Conservation (phyloP, 2,113 vertebrate genomes). For the Ardeotis arabs region DNA sequence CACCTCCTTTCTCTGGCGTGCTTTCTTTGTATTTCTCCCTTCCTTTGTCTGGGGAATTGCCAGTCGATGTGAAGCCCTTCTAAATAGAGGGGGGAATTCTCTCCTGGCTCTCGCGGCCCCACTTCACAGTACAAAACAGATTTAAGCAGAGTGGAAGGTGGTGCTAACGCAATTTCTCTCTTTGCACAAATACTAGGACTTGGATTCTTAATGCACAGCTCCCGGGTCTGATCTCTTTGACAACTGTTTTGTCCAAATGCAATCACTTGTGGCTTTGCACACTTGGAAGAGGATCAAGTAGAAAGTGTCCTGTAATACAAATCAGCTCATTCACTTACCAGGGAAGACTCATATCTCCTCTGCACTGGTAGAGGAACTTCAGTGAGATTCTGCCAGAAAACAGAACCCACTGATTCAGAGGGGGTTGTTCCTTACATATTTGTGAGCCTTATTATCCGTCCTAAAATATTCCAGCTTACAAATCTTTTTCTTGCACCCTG, state of each 20-base stretch:
- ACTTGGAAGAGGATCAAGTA: neutral
- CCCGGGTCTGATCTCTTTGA: neutral
- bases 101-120: neutral
- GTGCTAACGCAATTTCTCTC: neutral
- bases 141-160: neutral
- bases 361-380: neutral
- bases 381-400: neutral
- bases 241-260: neutral
- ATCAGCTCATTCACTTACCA: neutral
- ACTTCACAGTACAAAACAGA: neutral
- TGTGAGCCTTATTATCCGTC: neutral
- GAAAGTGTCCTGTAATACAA: neutral
- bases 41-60: neutral
- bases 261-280: constrained; percentile 3
- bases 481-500: neutral
- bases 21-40: neutral
- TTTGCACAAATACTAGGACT: neutral
- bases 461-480: neutral
- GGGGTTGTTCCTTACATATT: neutral
- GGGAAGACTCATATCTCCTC: neutral
- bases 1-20: neutral
- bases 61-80: neutral
- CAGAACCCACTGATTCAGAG: neutral
- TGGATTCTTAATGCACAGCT: neutral
- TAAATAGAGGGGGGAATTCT: neutral